These are phyloP conservation scores for Campoletis sonorensis DNA, from an alignment of 1,140 invertebrate genomes.

Conservation along the genomic window DNA sequence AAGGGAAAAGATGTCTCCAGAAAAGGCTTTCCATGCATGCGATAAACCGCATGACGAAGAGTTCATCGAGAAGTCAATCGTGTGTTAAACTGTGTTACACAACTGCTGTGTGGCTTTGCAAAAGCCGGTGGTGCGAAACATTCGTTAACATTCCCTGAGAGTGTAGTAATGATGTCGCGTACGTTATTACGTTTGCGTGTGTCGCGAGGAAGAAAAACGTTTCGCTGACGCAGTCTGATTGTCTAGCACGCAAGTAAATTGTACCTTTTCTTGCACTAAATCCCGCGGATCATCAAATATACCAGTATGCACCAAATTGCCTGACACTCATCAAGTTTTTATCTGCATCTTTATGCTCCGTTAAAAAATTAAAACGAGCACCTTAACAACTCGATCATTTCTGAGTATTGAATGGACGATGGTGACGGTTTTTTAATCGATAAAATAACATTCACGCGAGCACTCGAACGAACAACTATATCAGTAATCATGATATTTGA, in stretches of 20 bases:
- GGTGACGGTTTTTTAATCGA: neutral
- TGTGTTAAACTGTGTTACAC: neutral
- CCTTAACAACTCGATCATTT: neutral
- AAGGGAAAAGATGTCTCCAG: no score
- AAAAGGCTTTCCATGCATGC: neutral
- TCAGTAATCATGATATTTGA: slow-evolving; percentile 2
- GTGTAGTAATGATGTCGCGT: slow-evolving; percentile 58
- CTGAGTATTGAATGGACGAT: neutral
- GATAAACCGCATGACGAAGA: slow-evolving; percentile 18
- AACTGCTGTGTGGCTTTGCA: slow-evolving; percentile 26
- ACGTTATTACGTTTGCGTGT: neutral
- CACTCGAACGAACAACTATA: neutral
- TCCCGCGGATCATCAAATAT: neutral
- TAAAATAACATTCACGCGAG: neutral
- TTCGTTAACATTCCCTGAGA: slow-evolving; percentile 69
- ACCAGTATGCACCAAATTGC: neutral
- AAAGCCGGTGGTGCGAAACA: slow-evolving; percentile 60
- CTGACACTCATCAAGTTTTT: no score
- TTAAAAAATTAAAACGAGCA: slow-evolving; percentile 60
- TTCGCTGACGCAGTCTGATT: neutral
- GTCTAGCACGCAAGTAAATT: neutral
- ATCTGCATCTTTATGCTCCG: slow-evolving; percentile 42
- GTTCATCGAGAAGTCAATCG: slow-evolving; percentile 19
- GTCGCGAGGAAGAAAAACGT: slow-evolving; percentile 49
- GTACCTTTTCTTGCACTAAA: slow-evolving; percentile 6